phyloP scores from a whole-genome alignment of 2,888 invertebrate genomes.

The Hirtodrosophila cameraria region DNA sequence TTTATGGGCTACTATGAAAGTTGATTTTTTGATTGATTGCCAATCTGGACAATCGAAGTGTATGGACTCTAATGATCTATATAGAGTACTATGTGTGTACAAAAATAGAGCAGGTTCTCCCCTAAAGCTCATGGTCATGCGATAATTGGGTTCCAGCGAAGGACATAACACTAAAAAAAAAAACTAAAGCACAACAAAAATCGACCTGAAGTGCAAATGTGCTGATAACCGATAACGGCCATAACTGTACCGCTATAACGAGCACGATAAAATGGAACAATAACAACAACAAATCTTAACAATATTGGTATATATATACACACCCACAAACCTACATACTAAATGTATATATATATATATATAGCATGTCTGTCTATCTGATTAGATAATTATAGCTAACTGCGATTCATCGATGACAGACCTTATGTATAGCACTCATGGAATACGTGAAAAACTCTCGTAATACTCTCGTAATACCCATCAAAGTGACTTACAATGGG shows the following conservation, averaged over 20 bases:
- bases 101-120: neutral
- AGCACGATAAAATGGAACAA: conserved; percentile 59
- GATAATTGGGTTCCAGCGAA: conserved; percentile 41
- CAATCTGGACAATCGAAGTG: conserved; percentile 32
- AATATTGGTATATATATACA: neutral
- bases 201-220: conserved; percentile 22
- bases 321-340: conserved; percentile 19
- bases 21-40: conserved; percentile 68
- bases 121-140: conserved; percentile 16
- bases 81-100: conserved; percentile 4
- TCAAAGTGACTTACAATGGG: conserved; percentile 6
- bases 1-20: conserved; percentile 57
- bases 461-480: neutral
- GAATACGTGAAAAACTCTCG: conserved; percentile 21
- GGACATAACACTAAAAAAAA: conserved; percentile 42
- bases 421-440: conserved; percentile 20
- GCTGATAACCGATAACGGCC: conserved; percentile 70
- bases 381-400: conserved; percentile 54
- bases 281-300: conserved; percentile 37
- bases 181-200: conserved; percentile 1
- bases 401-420: conserved; percentile 39
- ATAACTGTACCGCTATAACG: conserved; percentile 39
- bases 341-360: conserved; percentile 10
- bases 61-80: neutral
- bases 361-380: conserved; percentile 40